Percentiles rank a stretch among this genome's conserved stretches.
Conservation (phyloP, 2,113 vertebrate genomes). For the Chunga burmeisteri region DNA sequence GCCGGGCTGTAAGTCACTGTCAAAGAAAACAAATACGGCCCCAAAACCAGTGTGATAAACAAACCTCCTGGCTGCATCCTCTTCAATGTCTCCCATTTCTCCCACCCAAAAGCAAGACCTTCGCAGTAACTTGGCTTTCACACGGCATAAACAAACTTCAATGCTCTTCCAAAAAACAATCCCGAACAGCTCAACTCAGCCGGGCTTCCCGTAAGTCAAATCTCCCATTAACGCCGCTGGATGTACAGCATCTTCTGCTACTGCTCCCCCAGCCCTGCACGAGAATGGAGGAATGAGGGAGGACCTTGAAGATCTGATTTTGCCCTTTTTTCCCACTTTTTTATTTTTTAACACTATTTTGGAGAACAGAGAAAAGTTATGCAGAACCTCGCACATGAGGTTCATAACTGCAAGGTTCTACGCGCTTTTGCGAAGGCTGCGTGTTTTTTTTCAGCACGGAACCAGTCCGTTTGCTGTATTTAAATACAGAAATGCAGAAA, state of each 20-base stretch:
- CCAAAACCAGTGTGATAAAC: constrained; percentile 36
- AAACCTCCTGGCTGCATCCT: constrained; percentile 13
- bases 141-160: background rate
- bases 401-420: background rate
- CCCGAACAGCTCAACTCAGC: background rate
- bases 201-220: background rate
- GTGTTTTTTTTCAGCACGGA: rapidly evolving
- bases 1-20: constrained; percentile 51
- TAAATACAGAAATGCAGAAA: background rate
- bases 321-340: background rate
- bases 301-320: background rate
- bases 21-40: constrained; percentile 50
- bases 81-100: background rate
- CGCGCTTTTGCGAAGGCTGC: background rate
- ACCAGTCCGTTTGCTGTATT: background rate
- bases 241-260: background rate
- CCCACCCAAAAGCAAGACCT: background rate
- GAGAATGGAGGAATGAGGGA: background rate
- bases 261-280: rapidly evolving
- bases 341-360: rapidly evolving
- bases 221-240: background rate
- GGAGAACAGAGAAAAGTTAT: background rate
- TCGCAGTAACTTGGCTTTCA: background rate
- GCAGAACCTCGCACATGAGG: rapidly evolving
- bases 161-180: background rate